A percentile compares a stretch with the other conserved stretches of the same genome.
These are phyloP conservation scores for Acrocephalus arundinaceus DNA, from an alignment of 2,113 vertebrate species.

Conservation along the genomic window DNA sequence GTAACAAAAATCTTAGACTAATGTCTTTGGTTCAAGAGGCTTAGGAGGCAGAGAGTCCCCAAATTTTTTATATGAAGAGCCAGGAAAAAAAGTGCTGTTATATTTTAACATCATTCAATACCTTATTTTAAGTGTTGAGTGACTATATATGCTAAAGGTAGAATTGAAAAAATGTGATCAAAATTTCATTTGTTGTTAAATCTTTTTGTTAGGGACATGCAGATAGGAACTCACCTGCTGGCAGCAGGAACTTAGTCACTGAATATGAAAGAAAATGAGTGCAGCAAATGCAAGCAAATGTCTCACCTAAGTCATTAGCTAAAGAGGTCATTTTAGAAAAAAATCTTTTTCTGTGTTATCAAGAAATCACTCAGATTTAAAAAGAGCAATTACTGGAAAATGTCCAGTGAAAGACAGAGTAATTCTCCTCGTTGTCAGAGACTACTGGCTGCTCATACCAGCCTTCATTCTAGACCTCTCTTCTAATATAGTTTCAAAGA, in stretches of 20 bases:
- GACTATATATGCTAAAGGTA: neutral
- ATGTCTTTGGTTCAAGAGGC: neutral
- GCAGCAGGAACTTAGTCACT: neutral
- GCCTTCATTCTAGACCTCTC: neutral
- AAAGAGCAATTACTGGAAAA: neutral
- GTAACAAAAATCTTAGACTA: neutral
- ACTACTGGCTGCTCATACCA: neutral
- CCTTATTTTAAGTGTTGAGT: neutral
- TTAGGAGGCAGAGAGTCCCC: neutral
- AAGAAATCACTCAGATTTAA: neutral
- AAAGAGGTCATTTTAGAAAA: neutral
- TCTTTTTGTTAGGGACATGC: neutral
- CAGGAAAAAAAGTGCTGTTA: neutral
- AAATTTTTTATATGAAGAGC: neutral
- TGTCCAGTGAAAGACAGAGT: neutral
- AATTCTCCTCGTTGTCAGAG: neutral
- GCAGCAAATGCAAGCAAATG: neutral
- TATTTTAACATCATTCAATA: neutral
- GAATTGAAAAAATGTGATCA: neutral
- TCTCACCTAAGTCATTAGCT: neutral
- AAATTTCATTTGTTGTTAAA: neutral
- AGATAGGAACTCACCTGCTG: neutral
- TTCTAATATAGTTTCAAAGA: neutral
- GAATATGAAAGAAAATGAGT: neutral
- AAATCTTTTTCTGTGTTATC: neutral